Evolutionary conservation across 2,797 vertebrate species (phyloP).

Genomic region (Micromesistius poutassou): DNA sequence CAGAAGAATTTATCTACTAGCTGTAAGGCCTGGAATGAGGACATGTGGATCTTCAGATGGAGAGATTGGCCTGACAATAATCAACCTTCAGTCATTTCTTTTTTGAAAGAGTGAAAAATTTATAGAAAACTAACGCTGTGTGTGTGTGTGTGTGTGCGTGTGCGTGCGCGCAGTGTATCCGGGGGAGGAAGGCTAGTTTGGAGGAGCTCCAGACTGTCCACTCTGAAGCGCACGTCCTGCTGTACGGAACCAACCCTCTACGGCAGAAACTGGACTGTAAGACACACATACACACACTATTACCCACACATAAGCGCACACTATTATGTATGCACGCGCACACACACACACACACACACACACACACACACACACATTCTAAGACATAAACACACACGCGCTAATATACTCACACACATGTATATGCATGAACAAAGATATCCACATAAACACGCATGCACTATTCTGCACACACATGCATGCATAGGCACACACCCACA

Average conservation of each 20-base stretch:
- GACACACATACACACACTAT: constrained; percentile 30
- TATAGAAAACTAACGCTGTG: not conserved
- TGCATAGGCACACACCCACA: not conserved
- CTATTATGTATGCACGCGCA: constrained; percentile 7
- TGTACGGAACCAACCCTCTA: constrained; percentile 95
- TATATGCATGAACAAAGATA: not conserved
- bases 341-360: not conserved
- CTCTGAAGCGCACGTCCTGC: constrained; percentile 87
- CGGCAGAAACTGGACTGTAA: constrained; percentile 96
- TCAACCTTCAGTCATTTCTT: not conserved
- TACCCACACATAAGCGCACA: constrained; percentile 12
- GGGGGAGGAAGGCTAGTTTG: constrained; percentile 90
- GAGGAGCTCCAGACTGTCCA: constrained; percentile 95
- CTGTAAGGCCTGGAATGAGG: not conserved
- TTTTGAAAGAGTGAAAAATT: not conserved
- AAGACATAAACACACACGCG: not conserved
- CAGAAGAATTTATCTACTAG: not conserved
- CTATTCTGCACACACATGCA: not conserved
- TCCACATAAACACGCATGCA: constrained; percentile 1
- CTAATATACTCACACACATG: constrained; percentile 4
- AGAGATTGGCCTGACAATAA: not conserved
- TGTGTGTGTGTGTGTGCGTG: not conserved
- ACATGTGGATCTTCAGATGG: not conserved
- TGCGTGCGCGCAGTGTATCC: constrained; percentile 78
- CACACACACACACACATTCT: not conserved